These are phyloP conservation scores for Dicaeum eximium DNA, from an alignment of 2,113 vertebrate genomes.

Conservation along the genomic window DNA sequence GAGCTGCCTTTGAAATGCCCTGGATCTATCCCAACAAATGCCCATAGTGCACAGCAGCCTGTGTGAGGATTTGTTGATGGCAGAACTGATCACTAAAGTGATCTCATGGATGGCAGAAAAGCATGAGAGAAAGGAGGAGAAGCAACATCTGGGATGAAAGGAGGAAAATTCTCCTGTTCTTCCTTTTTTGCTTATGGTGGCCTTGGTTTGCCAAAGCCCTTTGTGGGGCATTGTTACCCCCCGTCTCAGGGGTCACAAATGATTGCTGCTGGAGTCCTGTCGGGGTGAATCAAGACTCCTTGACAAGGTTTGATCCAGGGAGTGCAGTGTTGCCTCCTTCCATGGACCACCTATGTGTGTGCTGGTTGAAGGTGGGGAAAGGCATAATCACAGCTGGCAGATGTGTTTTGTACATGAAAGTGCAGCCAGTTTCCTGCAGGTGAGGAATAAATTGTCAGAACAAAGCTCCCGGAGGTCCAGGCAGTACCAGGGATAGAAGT, in stretches of 20 bases:
- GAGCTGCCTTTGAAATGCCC: not conserved
- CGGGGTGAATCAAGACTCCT: too few species aligned
- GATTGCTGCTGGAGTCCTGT: too few species aligned
- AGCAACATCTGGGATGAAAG: not conserved
- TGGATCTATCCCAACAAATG: not conserved
- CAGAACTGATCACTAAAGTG: not conserved
- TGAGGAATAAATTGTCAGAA: not conserved
- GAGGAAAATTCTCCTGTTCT: not conserved
- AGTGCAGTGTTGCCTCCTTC: not conserved
- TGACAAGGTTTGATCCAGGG: not conserved
- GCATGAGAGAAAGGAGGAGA: not conserved
- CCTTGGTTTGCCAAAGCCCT: not conserved
- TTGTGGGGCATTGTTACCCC: not conserved
- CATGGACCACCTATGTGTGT: accelerated
- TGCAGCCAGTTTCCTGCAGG: not conserved
- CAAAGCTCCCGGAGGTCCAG: not conserved
- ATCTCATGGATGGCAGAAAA: not conserved
- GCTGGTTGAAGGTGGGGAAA: not conserved
- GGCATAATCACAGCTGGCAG: not conserved
- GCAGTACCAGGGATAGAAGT: not conserved
- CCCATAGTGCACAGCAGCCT: not conserved
- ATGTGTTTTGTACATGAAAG: not conserved
- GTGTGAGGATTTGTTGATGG: not conserved
- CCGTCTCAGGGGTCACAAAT: too few species aligned
- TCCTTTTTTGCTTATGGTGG: not conserved